Evolutionary conservation across 2,888 invertebrate genomes (phyloP).

Genomic region (Holacanthella duospinosa): DNA sequence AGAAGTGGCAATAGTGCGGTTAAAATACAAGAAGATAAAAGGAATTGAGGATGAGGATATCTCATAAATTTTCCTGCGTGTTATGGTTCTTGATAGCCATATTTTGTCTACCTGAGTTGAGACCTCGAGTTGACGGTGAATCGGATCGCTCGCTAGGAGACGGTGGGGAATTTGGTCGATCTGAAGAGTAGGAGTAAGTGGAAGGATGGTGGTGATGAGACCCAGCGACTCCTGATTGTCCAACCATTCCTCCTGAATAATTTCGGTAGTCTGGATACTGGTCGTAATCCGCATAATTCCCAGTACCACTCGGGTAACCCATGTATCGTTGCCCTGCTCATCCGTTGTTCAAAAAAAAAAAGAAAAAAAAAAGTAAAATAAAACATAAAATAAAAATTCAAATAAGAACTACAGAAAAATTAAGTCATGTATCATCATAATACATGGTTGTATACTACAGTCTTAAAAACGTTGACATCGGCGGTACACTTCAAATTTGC

Average conservation of each 20-base stretch:
- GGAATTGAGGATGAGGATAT: too few species aligned
- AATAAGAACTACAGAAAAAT: conserved; percentile 12
- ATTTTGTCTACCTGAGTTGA: neutral
- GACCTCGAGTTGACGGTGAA: conserved; percentile 38
- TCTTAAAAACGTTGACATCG: too few species aligned
- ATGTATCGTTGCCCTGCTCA: conserved; percentile 19
- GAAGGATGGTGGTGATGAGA: conserved; percentile 25
- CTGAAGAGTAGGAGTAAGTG: conserved; percentile 42
- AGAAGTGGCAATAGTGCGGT: too few species aligned
- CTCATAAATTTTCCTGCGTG: too few species aligned
- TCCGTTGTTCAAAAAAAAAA: conserved; percentile 4
- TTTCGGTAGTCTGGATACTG: conserved; percentile 41
- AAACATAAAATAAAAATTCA: conserved; percentile 1
- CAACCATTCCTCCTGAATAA: conserved; percentile 24
- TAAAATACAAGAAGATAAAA: too few species aligned
- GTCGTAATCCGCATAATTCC: conserved; percentile 51
- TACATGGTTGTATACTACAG: too few species aligned
- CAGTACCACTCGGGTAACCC: conserved; percentile 9
- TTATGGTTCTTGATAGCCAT: too few species aligned
- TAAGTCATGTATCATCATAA: neutral
- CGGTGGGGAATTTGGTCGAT: conserved; percentile 45
- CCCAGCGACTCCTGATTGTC: neutral
- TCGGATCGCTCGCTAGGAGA: conserved; percentile 50
- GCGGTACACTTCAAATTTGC: too few species aligned
- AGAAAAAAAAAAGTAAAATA: conserved; percentile 13